Percentiles rank a stretch among this genome's conserved stretches.
These are phyloP conservation scores for Amazona vittata DNA, from an alignment of 2,113 vertebrate genomes.

Conservation along the genomic window DNA sequence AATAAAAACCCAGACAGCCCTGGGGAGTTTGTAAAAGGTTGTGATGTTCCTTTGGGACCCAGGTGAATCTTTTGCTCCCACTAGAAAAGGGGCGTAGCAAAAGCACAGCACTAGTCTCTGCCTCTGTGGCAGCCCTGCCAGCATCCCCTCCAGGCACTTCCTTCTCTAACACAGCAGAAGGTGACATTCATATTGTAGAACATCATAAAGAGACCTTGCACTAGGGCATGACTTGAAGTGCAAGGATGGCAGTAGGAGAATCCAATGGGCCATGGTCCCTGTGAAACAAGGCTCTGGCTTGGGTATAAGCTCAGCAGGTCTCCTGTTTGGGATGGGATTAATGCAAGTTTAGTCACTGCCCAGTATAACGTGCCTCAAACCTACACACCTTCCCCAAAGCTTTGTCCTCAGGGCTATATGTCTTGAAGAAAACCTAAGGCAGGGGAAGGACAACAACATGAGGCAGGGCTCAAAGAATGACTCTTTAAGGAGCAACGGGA, in stretches of 20 bases:
- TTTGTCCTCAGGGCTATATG: neutral
- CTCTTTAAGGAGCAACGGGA: neutral
- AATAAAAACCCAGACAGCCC: neutral
- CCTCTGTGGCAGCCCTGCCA: neutral
- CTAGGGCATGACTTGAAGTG: neutral
- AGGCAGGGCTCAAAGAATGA: neutral
- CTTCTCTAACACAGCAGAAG: neutral
- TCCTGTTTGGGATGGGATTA: neutral
- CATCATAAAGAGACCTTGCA: neutral
- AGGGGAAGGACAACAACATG: neutral
- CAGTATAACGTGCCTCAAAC: neutral
- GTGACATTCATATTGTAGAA: neutral
- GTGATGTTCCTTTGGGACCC: neutral
- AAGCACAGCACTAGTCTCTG: neutral
- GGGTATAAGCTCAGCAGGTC: neutral
- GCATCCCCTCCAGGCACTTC: rapidly evolving
- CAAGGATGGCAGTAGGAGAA: neutral
- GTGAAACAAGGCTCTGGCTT: neutral
- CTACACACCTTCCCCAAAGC: neutral
- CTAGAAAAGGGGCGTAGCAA: neutral
- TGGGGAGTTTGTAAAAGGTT: neutral
- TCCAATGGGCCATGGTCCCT: neutral
- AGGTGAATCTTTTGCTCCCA: neutral
- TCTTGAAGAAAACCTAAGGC: neutral
- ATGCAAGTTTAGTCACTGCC: neutral